Conservation (phyloP, 1,140 invertebrate species). For the Cecropterus lyciades region DNA sequence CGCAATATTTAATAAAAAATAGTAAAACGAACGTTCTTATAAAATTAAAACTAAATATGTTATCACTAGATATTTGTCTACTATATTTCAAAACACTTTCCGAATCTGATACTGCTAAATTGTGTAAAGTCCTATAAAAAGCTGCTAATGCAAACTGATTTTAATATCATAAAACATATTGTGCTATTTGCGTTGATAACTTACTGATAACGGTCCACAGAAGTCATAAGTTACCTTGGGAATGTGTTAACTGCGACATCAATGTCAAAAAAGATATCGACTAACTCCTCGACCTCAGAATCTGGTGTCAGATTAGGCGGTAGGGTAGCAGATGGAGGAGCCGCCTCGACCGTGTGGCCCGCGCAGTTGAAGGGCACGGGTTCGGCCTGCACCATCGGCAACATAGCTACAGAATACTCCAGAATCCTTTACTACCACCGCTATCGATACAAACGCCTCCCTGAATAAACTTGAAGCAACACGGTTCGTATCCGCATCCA, state of each 20-base stretch:
- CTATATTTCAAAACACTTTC: not conserved
- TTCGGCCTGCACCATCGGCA: slow-evolving; percentile 77
- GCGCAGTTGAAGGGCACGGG: slow-evolving; percentile 70
- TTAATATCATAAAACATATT: slow-evolving; percentile 29
- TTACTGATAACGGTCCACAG: slow-evolving; percentile 3
- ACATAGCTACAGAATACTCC: slow-evolving; percentile 69
- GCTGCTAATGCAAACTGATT: slow-evolving; percentile 15
- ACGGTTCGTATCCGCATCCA: slow-evolving; percentile 72
- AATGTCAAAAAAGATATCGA: slow-evolving; percentile 79
- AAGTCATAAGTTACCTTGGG: slow-evolving; percentile 62
- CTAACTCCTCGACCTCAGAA: slow-evolving; percentile 73
- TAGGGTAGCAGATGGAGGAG: slow-evolving; percentile 62
- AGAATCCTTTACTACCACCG: slow-evolving; percentile 57
- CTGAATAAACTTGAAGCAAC: slow-evolving; percentile 59
- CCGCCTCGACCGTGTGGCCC: slow-evolving; percentile 63
- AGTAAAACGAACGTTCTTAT: no score
- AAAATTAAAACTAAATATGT: no score
- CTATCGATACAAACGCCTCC: slow-evolving; percentile 57
- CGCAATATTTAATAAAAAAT: no score
- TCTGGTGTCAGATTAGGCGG: slow-evolving; percentile 71
- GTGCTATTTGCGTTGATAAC: slow-evolving; percentile 4
- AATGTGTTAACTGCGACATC: slow-evolving; percentile 71
- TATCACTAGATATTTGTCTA: no score
- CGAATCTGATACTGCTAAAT: not conserved
- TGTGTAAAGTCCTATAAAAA: not conserved